Evolutionary conservation across 2,797 vertebrate genomes (phyloP), one percentile per base, ranked within the genome.

Genomic region (Leptodactylus fallax): DNA sequence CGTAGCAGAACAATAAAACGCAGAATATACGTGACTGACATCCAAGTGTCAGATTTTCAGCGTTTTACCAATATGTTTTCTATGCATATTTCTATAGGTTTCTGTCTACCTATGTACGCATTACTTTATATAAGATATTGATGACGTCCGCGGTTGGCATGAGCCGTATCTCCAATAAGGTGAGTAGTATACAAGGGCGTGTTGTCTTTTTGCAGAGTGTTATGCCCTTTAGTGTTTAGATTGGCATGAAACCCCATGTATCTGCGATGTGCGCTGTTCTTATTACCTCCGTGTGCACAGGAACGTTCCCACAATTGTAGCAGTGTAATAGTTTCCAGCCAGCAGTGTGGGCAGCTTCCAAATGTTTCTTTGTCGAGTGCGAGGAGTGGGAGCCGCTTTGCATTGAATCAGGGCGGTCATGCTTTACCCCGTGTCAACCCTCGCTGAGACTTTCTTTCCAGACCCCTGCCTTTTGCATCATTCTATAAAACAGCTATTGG

Each of bases 261-360:
- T 63, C 69, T 16, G 49, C 87, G 81, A 55, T 67, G 53, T 9
- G 81, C 23, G 60, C 55, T 65, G 72, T 69, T 78, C 69, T 21
- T 53, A 79, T 89, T 49, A 71, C 79, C 25, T 72, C 79, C 12
- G 19, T 19, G 49, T 25, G 58, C 45, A 82, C 49, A 58, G 65
- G 74, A 65, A 74, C 77, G 61, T 81, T 86, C 58, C 83, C 58
- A 89, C 81, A 86, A 47, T 85, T 51, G 72, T 17, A 82, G 84
- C 53, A 47, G n/a, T 86, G 84, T 81, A 89, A 84, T 84, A n/a
- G 79, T 86, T 77, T 86, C 88, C 88, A 82, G 88, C 88, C 60
- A 83, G 84, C 84, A 89, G 84, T 83, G 88, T 89, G 88, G 88
- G 88, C 88, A 89, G 88, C 72, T 82, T 89, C 79, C 84, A 86